Conservation (phyloP, 2,113 vertebrate genomes). For the Heptranchias perlo region DNA sequence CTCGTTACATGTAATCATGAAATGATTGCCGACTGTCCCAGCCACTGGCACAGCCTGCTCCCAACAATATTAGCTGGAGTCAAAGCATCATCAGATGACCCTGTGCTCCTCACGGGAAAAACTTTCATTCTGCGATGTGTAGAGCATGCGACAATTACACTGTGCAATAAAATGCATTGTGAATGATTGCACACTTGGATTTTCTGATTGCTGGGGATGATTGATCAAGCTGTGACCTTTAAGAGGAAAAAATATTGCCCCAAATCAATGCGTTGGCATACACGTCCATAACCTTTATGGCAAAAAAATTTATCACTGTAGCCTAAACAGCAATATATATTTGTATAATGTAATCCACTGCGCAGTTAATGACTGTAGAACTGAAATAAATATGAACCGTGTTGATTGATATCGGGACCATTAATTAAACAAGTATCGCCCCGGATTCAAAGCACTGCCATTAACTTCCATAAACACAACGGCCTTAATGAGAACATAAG, state of each 20-base stretch:
- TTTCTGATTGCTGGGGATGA: neutral
- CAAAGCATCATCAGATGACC: neutral
- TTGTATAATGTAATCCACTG: neutral
- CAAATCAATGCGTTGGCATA: constrained; percentile 21
- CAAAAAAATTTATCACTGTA: neutral
- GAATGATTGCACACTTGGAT: neutral
- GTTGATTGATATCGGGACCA: neutral
- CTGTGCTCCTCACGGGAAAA: neutral
- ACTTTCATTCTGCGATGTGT: neutral
- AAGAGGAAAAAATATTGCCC: constrained; percentile 13
- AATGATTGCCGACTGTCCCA: neutral
- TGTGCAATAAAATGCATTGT: neutral
- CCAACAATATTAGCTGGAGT: neutral
- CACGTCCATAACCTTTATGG: neutral
- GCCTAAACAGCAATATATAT: neutral
- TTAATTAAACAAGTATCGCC: neutral
- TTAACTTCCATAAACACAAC: neutral
- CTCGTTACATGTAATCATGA: neutral
- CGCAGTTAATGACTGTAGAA: neutral
- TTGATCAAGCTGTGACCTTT: constrained; percentile 18
- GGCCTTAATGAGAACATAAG: no score
- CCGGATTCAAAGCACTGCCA: neutral
- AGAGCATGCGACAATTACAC: neutral
- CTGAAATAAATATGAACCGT: neutral
- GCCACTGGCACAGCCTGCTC: neutral